A percentile compares a stretch with the other conserved stretches of the same genome.
Conservation (phyloP, 2,113 vertebrate genomes). For the Dasypus novemcinctus region DNA sequence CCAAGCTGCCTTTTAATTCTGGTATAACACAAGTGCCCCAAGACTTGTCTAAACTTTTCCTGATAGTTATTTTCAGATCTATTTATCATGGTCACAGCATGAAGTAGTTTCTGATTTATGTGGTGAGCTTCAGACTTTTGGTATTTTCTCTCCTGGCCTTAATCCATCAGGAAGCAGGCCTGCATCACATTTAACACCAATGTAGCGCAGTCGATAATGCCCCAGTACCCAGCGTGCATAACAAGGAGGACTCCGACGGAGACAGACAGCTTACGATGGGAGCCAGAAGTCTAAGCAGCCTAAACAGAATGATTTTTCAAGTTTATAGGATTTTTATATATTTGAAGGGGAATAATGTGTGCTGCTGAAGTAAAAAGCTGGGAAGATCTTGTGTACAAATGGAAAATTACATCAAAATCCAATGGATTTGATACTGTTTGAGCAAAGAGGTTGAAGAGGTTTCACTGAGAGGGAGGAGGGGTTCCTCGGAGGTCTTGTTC, state of each 20-base stretch:
- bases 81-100: conserved; percentile 80
- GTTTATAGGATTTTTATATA: not conserved
- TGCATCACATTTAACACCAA: conserved; percentile 59
- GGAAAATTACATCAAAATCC: not conserved
- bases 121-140: conserved; percentile 73
- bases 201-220: conserved; percentile 52
- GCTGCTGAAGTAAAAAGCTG: not conserved
- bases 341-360: not conserved
- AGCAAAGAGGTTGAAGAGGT: not conserved
- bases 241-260: not conserved
- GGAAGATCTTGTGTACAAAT: not conserved
- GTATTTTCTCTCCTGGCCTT: conserved; percentile 73
- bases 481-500: not conserved
- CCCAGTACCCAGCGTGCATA: not conserved
- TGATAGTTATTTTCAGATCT: conserved; percentile 73
- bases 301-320: not conserved
- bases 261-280: not conserved
- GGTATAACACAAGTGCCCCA: conserved; percentile 47
- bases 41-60: conserved; percentile 73
- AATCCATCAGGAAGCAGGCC: conserved; percentile 70
- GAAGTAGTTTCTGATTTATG: conserved; percentile 80
- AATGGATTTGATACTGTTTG: not conserved
- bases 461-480: not conserved
- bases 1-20: conserved; percentile 78
- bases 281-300: conserved; percentile 20